phyloP scores from a whole-genome alignment of 2,797 vertebrate species.

The Kryptolebias ocellatus region DNA sequence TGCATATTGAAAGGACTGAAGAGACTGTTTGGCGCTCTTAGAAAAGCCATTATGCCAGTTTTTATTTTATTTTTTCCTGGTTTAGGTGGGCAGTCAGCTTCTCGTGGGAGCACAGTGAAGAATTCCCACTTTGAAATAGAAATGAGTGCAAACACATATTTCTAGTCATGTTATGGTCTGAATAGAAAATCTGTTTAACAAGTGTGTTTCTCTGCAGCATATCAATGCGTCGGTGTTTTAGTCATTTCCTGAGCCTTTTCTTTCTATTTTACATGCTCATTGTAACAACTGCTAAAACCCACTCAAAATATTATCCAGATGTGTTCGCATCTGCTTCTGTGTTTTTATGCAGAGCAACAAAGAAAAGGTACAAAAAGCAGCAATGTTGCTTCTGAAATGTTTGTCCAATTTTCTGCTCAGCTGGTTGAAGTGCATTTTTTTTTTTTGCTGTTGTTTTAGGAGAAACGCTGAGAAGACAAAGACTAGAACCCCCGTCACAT shows the following conservation, averaged over 20 bases:
- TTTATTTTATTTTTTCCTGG: constrained; percentile 8
- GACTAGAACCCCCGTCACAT: not conserved
- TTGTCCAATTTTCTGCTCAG: not conserved
- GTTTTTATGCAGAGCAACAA: constrained; percentile 18
- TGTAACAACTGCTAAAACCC: constrained; percentile 44
- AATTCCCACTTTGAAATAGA: constrained; percentile 25
- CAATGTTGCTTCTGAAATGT: not conserved
- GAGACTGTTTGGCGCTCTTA: constrained; percentile 31
- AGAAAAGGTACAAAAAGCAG: not conserved
- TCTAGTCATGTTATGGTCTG: constrained; percentile 6
- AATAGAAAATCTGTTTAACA: not conserved
- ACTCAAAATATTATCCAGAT: constrained; percentile 63
- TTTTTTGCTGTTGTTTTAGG: not conserved
- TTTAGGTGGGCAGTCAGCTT: constrained; percentile 29
- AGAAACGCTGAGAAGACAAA: not conserved
- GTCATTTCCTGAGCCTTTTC: constrained; percentile 46
- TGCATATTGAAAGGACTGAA: constrained; percentile 60
- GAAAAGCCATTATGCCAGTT: constrained; percentile 27
- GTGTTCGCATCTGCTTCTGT: constrained; percentile 50
- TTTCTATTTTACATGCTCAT: constrained; percentile 45
- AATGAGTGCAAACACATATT: constrained; percentile 13
- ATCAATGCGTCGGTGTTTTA: constrained; percentile 36
- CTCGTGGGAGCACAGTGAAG: constrained; percentile 11
- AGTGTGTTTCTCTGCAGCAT: constrained; percentile 3
- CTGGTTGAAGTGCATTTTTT: not conserved